Evolutionary conservation across 2,888 invertebrate species (phyloP).

Genomic region (Phengaris arion): DNA sequence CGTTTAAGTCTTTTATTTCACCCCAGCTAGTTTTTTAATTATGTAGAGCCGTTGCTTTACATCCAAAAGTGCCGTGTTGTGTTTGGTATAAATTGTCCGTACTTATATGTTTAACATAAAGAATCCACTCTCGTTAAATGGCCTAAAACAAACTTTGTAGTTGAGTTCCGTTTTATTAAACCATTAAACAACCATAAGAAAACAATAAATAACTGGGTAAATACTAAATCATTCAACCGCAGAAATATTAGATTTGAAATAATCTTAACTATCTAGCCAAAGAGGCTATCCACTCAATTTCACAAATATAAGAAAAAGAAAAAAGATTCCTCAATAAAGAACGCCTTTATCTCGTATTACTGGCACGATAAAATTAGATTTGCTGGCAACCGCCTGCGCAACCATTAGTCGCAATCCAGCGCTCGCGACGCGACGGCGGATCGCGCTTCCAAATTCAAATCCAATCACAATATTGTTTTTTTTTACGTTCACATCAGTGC

Average conservation of each 20-base stretch:
- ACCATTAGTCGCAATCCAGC: slow-evolving; percentile 48
- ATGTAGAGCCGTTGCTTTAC: neutral
- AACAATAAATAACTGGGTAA: neutral
- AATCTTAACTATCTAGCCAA: slow-evolving; percentile 12
- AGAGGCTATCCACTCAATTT: slow-evolving; percentile 46
- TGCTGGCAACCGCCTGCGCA: slow-evolving; percentile 51
- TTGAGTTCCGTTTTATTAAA: neutral
- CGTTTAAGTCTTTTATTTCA: neutral
- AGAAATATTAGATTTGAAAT: slow-evolving; percentile 14
- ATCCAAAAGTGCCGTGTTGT: neutral
- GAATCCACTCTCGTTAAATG: neutral
- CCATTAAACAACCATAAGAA: neutral
- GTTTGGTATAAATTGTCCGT: neutral
- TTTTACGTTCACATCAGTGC: slow-evolving; percentile 51
- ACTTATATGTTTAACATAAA: neutral
- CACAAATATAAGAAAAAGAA: slow-evolving; percentile 58
- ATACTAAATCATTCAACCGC: neutral
- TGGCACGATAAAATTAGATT: slow-evolving; percentile 76
- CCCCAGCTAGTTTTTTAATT: neutral
- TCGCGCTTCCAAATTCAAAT: slow-evolving; percentile 46
- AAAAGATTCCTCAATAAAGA: slow-evolving; percentile 67
- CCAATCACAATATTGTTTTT: slow-evolving; percentile 47
- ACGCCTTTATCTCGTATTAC: slow-evolving; percentile 77
- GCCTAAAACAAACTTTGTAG: neutral
- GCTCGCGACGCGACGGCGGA: slow-evolving; percentile 49